Conservation (phyloP, 1,140 invertebrate species). For the Bombus superbus region DNA sequence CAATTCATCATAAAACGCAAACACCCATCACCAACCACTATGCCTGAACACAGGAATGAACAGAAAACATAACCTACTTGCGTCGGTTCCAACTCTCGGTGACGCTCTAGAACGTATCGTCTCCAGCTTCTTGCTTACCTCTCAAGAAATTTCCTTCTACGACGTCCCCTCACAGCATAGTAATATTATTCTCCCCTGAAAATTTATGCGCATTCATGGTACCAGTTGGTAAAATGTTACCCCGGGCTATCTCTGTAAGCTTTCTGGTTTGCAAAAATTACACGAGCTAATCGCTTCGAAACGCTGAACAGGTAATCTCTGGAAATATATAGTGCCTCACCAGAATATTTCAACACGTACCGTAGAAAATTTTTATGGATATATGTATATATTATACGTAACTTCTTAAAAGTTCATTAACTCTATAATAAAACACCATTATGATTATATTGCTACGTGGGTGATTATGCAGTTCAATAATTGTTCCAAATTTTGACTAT, state of each 20-base stretch:
- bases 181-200: neutral
- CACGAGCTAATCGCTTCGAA: neutral
- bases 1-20: neutral
- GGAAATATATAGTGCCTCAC: neutral
- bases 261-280: constrained; percentile 33
- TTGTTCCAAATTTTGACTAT: no score
- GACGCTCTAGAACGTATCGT: neutral
- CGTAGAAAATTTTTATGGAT: no score
- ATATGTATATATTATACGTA: neutral
- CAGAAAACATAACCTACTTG: neutral
- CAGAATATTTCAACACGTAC: neutral
- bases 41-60: neutral
- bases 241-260: neutral
- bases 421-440: no score
- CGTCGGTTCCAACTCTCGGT: neutral
- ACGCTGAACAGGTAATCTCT: neutral
- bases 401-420: no score
- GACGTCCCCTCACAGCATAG: neutral
- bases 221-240: neutral
- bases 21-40: neutral
- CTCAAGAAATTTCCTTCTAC: neutral
- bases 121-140: neutral
- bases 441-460: no score
- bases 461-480: no score
- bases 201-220: constrained; percentile 28